These are phyloP conservation scores for Xenentodon cancila DNA, from an alignment of 2,797 vertebrate species.

Conservation along the genomic window DNA sequence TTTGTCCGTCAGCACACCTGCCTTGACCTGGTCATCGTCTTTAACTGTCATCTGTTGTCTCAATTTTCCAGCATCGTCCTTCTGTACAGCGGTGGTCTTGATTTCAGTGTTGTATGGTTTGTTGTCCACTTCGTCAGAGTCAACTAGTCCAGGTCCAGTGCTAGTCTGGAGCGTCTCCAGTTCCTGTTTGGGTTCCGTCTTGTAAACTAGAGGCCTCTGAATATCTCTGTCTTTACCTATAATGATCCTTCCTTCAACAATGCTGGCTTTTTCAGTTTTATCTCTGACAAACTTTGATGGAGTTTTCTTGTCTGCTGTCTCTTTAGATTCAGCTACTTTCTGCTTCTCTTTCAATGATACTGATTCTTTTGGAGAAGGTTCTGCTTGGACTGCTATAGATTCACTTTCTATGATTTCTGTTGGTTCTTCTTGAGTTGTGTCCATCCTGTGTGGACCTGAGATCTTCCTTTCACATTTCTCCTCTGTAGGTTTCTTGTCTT, in stretches of 20 bases:
- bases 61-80: neutral
- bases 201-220: neutral
- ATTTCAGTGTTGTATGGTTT: neutral
- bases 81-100: no score
- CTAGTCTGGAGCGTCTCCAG: neutral
- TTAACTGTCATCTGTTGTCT: neutral
- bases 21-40: neutral
- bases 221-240: neutral
- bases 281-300: neutral
- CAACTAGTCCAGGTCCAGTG: neutral
- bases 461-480: neutral
- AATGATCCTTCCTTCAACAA: neutral
- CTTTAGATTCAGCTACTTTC: neutral
- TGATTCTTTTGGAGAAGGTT: neutral
- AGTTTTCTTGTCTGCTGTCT: neutral
- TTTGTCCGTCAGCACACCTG: neutral
- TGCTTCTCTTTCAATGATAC: neutral
- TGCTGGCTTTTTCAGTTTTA: neutral
- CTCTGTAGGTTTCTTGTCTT: no score
- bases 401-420: neutral
- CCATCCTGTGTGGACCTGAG: neutral
- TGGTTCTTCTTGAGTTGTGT: neutral
- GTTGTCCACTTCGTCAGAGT: neutral
- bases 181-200: slow-evolving; percentile 1
- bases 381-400: neutral